phyloP scores from a whole-genome alignment of 2,797 vertebrate species.

The Rhynchonycteris naso region DNA sequence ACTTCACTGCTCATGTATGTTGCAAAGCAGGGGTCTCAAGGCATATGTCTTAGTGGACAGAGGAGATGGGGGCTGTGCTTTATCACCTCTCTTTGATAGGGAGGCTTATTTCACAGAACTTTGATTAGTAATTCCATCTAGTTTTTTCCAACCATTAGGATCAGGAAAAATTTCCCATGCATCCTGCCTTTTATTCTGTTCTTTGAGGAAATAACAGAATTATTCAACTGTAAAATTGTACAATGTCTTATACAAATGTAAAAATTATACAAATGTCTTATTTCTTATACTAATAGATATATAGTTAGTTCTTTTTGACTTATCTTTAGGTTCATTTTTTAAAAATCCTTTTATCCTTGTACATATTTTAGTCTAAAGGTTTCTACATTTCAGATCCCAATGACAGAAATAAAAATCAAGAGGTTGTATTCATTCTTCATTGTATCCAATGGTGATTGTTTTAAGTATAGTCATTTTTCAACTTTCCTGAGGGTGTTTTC shows the following conservation, averaged over 20 bases:
- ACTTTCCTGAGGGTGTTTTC: slow-evolving; percentile 54
- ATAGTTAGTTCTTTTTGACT: slow-evolving; percentile 9
- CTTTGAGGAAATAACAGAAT: slow-evolving; percentile 23
- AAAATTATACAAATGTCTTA: neutral
- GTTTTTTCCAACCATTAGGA: slow-evolving; percentile 1
- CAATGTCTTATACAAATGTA: neutral
- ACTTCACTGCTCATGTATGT: neutral
- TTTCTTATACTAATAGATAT: neutral
- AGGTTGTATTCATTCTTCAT: neutral
- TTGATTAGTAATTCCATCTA: slow-evolving; percentile 10
- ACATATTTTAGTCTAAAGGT: neutral
- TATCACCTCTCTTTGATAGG: neutral
- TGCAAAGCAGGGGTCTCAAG: neutral
- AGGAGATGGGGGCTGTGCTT: neutral
- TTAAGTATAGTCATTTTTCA: slow-evolving; percentile 30
- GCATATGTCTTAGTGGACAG: neutral
- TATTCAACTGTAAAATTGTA: neutral
- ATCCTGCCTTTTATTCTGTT: slow-evolving; percentile 17
- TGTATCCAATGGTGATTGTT: neutral
- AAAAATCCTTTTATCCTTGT: neutral
- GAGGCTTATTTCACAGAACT: neutral
- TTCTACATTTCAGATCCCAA: neutral
- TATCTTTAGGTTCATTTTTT: neutral
- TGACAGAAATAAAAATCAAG: neutral
- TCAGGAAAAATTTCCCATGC: neutral